Conservation (phyloP, 2,113 vertebrate species). For the Fregata magnificens region DNA sequence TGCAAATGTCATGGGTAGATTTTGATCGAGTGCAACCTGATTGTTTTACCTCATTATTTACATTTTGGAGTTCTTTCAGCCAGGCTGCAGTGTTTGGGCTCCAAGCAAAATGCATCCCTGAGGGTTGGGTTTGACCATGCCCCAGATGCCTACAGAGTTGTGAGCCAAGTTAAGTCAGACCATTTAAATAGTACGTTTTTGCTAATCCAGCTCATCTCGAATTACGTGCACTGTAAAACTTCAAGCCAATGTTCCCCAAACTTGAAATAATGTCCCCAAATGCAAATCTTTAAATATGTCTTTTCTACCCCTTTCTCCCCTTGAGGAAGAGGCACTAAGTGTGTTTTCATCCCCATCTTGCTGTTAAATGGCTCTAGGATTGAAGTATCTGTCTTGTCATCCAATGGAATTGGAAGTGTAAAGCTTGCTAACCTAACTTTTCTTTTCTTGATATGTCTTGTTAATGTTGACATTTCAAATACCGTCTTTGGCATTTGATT, state of each 20-base stretch:
- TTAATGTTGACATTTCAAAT: neutral
- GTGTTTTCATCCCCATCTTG: neutral
- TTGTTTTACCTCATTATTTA: constrained; percentile 12
- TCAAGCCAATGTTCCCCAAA: neutral
- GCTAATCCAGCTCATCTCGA: neutral
- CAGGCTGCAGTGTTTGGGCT: neutral
- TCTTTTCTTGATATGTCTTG: neutral
- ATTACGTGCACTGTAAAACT: neutral
- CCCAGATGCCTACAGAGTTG: neutral
- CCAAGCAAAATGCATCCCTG: neutral
- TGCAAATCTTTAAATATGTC: neutral
- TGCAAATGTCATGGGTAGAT: neutral
- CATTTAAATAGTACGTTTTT: neutral
- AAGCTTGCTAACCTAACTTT: neutral
- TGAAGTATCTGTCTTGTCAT: neutral
- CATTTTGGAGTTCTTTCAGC: neutral
- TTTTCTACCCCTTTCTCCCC: neutral
- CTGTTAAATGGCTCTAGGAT: neutral
- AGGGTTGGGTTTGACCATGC: neutral
- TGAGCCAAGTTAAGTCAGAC: neutral
- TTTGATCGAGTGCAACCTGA: constrained; percentile 9
- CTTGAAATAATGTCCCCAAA: neutral
- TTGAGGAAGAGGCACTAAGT: neutral
- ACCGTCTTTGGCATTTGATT: neutral
- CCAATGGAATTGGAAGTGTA: neutral